phyloP scores from a whole-genome alignment of 2,888 invertebrate species.

The Drosophila conformis region DNA sequence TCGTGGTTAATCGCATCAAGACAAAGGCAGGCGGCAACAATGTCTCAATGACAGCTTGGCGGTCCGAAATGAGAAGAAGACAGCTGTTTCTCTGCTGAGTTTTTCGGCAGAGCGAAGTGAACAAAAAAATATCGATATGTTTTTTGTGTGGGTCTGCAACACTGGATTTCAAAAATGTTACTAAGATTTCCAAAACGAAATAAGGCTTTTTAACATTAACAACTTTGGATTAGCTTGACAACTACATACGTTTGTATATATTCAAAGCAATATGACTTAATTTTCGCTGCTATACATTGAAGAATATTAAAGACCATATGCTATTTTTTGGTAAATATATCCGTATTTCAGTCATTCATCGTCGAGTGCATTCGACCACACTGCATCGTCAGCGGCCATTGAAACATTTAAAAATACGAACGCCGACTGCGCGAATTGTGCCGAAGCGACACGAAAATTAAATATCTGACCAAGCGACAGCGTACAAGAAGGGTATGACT shows the following conservation, averaged over 20 bases:
- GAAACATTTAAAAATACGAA: too few species aligned
- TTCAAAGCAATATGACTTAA: too few species aligned
- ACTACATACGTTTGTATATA: not conserved
- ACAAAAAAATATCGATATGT: not conserved
- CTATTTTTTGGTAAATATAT: too few species aligned
- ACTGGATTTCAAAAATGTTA: not conserved
- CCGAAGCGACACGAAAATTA: too few species aligned
- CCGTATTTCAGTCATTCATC: too few species aligned
- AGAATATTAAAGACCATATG: too few species aligned
- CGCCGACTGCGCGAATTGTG: too few species aligned
- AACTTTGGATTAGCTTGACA: not conserved
- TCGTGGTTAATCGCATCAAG: constrained; percentile 44
- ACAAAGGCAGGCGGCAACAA: constrained; percentile 24
- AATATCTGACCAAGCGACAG: too few species aligned
- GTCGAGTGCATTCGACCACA: too few species aligned
- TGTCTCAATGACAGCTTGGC: constrained; percentile 23
- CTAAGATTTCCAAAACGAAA: not conserved
- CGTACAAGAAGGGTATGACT: too few species aligned
- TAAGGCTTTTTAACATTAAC: not conserved
- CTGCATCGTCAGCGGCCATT: too few species aligned
- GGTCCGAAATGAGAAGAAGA: not conserved
- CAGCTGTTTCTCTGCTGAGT: constrained; percentile 28
- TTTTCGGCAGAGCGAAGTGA: not conserved
- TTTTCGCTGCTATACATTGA: too few species aligned
- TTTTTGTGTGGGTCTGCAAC: not conserved